Conservation (phyloP, 2,888 invertebrate species). For the Acrocera orbiculus region DNA sequence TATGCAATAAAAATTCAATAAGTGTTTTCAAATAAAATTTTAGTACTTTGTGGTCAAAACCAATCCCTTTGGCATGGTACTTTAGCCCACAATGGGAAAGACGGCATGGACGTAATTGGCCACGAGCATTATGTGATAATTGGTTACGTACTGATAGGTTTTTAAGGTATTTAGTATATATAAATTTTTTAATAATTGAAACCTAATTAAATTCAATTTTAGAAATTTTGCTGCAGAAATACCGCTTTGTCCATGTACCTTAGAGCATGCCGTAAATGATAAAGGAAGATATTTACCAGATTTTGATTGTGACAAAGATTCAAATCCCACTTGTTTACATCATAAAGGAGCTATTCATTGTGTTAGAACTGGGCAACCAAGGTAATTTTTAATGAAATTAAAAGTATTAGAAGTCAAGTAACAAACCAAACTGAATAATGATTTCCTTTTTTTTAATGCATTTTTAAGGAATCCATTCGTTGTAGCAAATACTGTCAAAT, state of each 20-base stretch:
- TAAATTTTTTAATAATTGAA: background rate
- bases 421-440: no score
- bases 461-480: background rate
- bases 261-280: conserved; percentile 79
- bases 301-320: conserved; percentile 76
- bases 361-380: conserved; percentile 75
- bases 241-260: conserved; percentile 76
- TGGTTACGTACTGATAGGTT: conserved; percentile 77
- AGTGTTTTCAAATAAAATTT: conserved; percentile 4
- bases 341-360: conserved; percentile 86
- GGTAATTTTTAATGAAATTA: conserved; percentile 35
- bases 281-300: conserved; percentile 87
- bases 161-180: conserved; percentile 53
- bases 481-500: no score
- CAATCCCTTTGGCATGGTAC: conserved; percentile 87
- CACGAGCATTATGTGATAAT: conserved; percentile 64
- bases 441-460: no score
- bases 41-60: conserved; percentile 72
- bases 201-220: background rate
- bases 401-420: no score
- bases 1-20: background rate
- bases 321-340: conserved; percentile 72
- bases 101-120: conserved; percentile 64
- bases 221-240: conserved; percentile 76
- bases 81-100: conserved; percentile 78